These are phyloP conservation scores for Ammospiza caudacuta DNA, from an alignment of 2,113 vertebrate species.

Conservation along the genomic window DNA sequence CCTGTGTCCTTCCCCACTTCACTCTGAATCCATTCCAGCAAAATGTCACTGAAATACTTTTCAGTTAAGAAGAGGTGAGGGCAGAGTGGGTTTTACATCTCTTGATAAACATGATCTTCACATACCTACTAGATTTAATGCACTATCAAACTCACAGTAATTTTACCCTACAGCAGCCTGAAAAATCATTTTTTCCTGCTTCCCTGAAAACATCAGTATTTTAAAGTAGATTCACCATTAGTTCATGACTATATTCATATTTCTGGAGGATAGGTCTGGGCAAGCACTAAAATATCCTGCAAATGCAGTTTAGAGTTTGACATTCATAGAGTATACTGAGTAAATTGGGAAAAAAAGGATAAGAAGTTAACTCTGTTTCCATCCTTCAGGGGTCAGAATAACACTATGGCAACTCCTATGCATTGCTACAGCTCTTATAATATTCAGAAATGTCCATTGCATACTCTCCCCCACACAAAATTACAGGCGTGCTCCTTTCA, in stretches of 20 bases:
- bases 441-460: constrained; percentile 57
- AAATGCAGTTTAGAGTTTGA: constrained; percentile 64
- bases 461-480: neutral
- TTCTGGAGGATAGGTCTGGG: constrained; percentile 42
- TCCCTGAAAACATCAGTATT: constrained; percentile 18
- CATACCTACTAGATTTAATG: neutral
- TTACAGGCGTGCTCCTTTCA: neutral
- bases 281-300: constrained; percentile 53
- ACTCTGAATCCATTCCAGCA: constrained; percentile 27
- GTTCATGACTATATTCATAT: constrained; percentile 53
- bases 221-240: constrained; percentile 11
- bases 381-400: constrained; percentile 87
- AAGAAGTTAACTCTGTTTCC: constrained; percentile 77
- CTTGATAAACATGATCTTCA: constrained; percentile 20
- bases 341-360: constrained; percentile 52
- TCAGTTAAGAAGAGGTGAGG: constrained; percentile 20
- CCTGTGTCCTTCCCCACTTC: constrained; percentile 22
- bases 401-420: constrained; percentile 73
- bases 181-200: neutral
- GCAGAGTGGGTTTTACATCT: constrained; percentile 5
- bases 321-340: constrained; percentile 58
- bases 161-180: constrained; percentile 42
- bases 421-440: constrained; percentile 53
- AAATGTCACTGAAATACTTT: constrained; percentile 38
- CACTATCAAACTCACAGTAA: constrained; percentile 27